phyloP scores from a whole-genome alignment of 2,888 invertebrate species.

The Adela reaumurella region DNA sequence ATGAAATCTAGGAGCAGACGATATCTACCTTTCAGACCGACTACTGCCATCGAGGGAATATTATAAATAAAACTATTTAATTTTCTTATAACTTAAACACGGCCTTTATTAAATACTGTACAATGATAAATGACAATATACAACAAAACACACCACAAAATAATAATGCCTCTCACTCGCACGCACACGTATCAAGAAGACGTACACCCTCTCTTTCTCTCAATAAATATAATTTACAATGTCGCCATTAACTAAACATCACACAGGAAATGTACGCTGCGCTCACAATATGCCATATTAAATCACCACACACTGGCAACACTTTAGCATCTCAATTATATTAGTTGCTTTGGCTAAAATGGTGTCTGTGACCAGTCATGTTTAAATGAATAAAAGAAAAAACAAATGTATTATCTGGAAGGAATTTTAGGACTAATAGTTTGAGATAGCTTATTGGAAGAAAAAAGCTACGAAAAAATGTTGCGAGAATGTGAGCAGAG shows the following conservation, averaged over 20 bases:
- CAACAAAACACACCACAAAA: constrained; percentile 5
- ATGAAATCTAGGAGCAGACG: too few relatives aligned
- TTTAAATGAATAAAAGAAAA: too few relatives aligned
- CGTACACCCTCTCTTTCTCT: neutral
- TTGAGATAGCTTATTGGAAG: too few relatives aligned
- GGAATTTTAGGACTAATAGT: too few relatives aligned
- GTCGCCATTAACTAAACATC: neutral
- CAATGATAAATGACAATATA: constrained; percentile 38
- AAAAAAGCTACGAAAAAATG: too few relatives aligned
- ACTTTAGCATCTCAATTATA: too few relatives aligned
- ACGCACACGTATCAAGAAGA: neutral
- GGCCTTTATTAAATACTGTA: constrained; percentile 53
- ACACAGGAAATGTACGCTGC: neutral
- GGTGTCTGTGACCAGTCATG: too few relatives aligned
- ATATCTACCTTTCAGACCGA: too few relatives aligned
- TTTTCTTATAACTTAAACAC: constrained; percentile 30
- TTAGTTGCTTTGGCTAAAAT: too few relatives aligned
- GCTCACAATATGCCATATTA: neutral
- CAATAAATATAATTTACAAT: neutral
- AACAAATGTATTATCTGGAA: too few relatives aligned
- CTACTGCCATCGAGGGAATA: too few relatives aligned
- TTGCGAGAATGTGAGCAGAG: neutral
- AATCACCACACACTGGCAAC: too few relatives aligned
- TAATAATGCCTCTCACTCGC: neutral
- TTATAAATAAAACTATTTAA: constrained; percentile 4